Evolutionary conservation across 2,797 vertebrate genomes (phyloP), one percentile per base, ranked within the genome.

Genomic region (Okamejei kenojei): DNA sequence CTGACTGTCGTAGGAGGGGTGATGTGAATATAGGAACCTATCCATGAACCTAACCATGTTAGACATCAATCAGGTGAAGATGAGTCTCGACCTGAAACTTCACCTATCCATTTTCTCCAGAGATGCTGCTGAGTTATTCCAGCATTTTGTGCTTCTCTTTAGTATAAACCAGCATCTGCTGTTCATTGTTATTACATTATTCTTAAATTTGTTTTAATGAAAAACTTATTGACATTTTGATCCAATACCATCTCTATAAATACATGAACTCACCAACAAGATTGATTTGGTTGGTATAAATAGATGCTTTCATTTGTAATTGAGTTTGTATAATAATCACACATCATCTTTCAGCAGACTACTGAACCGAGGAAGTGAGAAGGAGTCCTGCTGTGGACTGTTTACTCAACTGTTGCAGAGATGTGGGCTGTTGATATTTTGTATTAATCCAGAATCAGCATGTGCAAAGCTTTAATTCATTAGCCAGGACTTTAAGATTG

Each of bases 231-330:
- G 73, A 29, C 29, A 29, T 58, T 58, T 26, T 84, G 26, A 61
- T 61, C 81, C 54, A 13, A 2, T 9, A 3, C 9, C 29, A 84
- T 29, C 26, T 29, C 3, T 84, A 54, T 29, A 13, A 91, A 73
- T 21, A 13, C 3, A 23, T 29, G 2, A 91, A 35, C 68, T 1
- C 68, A 23, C 1, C 32, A 91, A 3, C 35, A 91, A 9, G 32
- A 45, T 45, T 11, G 58, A 86, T 63, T 29, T 86, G 32, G 38
- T 73, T 91, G 7, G 65, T 73, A 13, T 1, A 91, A 91, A 73
- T 73, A 91, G 45, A 73, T 71, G 21, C 17, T 91, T 91, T 92
- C 17, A 92, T 92, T 76, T 92, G 45, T 76, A 58, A 35, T 71
- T 7, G n/a, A n/a, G 35, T 58, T 58, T 92, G 90, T 54, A 54